These are phyloP conservation scores for Gnathonemus longibarbis DNA, from an alignment of 2,113 vertebrate genomes.

Conservation along the genomic window DNA sequence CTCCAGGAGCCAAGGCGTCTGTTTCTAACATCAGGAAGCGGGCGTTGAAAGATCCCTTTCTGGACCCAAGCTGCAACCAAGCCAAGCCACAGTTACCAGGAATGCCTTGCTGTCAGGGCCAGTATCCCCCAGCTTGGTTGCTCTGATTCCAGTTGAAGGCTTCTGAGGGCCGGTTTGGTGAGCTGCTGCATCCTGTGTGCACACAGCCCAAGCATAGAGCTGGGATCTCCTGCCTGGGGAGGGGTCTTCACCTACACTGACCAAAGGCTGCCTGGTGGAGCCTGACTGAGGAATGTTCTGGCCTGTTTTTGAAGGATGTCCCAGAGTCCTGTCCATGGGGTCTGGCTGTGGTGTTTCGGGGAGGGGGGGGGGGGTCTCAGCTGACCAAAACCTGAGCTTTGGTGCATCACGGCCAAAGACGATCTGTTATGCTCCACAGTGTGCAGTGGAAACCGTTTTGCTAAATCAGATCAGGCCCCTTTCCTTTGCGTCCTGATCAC, in stretches of 20 bases:
- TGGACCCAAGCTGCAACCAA: slow-evolving; percentile 30
- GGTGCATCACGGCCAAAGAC: not conserved
- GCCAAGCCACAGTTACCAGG: slow-evolving; percentile 38
- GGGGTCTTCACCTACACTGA: slow-evolving; percentile 15
- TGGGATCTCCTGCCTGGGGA: slow-evolving; percentile 28
- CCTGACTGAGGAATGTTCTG: slow-evolving; percentile 24
- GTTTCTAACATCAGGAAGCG: slow-evolving; percentile 52
- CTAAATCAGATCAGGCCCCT: not conserved
- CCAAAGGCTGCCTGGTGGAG: slow-evolving; percentile 29
- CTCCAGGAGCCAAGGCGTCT: slow-evolving; percentile 44
- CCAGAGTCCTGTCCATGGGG: slow-evolving; percentile 16
- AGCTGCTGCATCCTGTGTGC: slow-evolving; percentile 43
- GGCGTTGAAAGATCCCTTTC: slow-evolving; percentile 39
- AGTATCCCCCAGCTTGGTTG: slow-evolving; percentile 40
- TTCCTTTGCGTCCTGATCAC: not conserved
- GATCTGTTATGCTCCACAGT: not conserved
- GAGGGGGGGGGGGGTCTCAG: not conserved
- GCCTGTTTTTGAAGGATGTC: slow-evolving; percentile 23
- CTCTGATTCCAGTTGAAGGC: slow-evolving; percentile 45
- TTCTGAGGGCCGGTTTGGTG: slow-evolving; percentile 44
- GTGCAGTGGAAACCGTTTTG: slow-evolving; percentile 12
- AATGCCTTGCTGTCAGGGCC: slow-evolving; percentile 35
- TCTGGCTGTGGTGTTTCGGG: not conserved
- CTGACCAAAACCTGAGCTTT: not conserved
- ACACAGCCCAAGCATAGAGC: slow-evolving; percentile 38